Base-by-base conservation (phyloP, 2,797 vertebrate species). In the Pogonophryne albipinna region DNA sequence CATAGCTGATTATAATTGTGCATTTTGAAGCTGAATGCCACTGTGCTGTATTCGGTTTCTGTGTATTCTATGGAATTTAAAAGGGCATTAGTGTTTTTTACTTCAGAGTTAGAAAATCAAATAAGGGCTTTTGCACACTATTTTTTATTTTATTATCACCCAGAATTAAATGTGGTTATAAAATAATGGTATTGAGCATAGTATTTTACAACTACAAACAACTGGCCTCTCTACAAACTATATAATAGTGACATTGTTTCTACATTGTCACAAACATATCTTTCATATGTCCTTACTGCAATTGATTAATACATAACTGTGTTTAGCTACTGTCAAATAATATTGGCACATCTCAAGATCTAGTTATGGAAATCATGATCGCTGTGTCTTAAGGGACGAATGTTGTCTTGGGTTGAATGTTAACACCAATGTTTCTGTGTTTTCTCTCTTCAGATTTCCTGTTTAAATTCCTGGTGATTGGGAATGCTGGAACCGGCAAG, bases 391-490 rank as follows among this genome's bases (percentile, higher is more conserved):
- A 20, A 46, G 4, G 15, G 13, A 41, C 45, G 53, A 31, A 66
- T 34, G 3, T 4, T 46, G 6, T 51, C 6, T 20, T 15, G 11
- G 51, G 2, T 57, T 60, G 17, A 17, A 10, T 58, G 1, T 68
- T 13, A 38, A 4, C 15, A 23, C 4, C 20, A 8, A 23, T 4
- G 62, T 61, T 63, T 77, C 5, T 80, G n/a, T 87, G 63, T 83
- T 46, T 53, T 78, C 42, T 72, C n/a, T 53, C n/a, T 63, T 58
- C 91, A 98, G 97, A 98, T 94, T 98, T 98, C 91, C 95, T 98
- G 80, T 98, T 98, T 92, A 98, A 98, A 91, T 98, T 98, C 93
- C 94, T 98, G 72, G 97, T 98, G 72, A 98, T 98, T 61, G 97
- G 97, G 64, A 98, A 97, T 74, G 97, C 97, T 15, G 97, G 97